Evolutionary conservation across 2,888 invertebrate species (phyloP), one percentile per base, ranked within the genome.

Genomic region (Chloromyia formosa): DNA sequence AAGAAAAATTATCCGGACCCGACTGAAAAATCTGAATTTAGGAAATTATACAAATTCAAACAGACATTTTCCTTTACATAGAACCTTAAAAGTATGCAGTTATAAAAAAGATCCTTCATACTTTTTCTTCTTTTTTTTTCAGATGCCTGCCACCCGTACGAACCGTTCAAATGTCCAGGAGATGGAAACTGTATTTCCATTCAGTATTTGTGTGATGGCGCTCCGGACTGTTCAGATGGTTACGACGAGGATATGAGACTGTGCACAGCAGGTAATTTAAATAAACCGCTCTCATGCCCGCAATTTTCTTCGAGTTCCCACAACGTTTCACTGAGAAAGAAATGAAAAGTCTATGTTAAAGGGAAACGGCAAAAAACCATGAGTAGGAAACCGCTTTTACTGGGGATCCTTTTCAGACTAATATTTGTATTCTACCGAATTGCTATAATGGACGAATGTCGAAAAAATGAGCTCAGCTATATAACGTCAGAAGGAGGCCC

Each of bases 151-250:
- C 96, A 95, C 84, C 95, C 97, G 1, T 97, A 97, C 87, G 96
- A 96, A 86, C 97, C 97, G 49, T 97, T 97, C 88, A 95, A 95
- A 84, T 97, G 97, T 84, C 97, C 97, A 0, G 95, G 95, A 77
- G 94, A 94, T 82, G 94, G 94, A 42, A 92, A 93, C 84, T 97
- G 97, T 87, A 97, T 97, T 87, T 96, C 96, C 78, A 96, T 97
- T 85, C 97, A 96, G 85, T 97, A 97, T 86, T 89, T 97, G 69
- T 97, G 97, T 85, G 97, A 97, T 84, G 96, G 96, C 77, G 93
- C 94, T 9, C 94, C 96, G 0, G 97, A 97, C 86, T 97, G 97
- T 87, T 92, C 93, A 68, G 96, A 97, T 82, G 96, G 96, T 1
- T 97, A 97, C 82, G 97, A 97, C 81, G 97, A 97, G 85, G 96